Conservation (phyloP, 2,113 vertebrate species). For the Bombycilla garrulus region DNA sequence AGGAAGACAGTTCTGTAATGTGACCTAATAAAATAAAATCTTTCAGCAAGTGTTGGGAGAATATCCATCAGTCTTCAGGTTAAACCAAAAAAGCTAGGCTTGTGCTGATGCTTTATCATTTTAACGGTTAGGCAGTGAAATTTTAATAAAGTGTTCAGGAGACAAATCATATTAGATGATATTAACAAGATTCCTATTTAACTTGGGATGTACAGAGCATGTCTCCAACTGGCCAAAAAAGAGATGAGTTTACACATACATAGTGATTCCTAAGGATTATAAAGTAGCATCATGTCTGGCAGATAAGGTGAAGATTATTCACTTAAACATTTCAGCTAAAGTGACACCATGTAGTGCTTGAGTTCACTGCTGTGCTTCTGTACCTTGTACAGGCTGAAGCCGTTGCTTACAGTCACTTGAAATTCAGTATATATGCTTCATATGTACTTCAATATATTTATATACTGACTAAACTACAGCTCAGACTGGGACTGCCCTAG, state of each 20-base stretch:
- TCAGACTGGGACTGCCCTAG: not conserved
- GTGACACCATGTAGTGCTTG: fast-evolving
- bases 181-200: not conserved
- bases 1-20: conserved; percentile 43
- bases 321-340: not conserved
- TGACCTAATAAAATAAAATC: conserved; percentile 62
- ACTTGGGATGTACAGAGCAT: not conserved
- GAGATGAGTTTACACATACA: not conserved
- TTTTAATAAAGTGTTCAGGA: not conserved
- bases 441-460: not conserved
- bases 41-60: conserved; percentile 20
- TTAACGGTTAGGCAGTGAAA: not conserved
- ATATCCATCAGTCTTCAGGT: conserved; percentile 6
- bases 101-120: not conserved
- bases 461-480: not conserved
- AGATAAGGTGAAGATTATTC: not conserved
- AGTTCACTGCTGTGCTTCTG: not conserved
- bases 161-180: not conserved
- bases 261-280: not conserved
- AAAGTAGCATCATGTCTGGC: not conserved
- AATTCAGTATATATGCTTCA: not conserved
- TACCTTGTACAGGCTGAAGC: not conserved
- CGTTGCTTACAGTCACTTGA: not conserved
- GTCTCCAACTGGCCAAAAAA: not conserved
- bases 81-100: not conserved